Evolutionary conservation across 2,888 invertebrate species (phyloP).

Genomic region (Diploptera punctata): DNA sequence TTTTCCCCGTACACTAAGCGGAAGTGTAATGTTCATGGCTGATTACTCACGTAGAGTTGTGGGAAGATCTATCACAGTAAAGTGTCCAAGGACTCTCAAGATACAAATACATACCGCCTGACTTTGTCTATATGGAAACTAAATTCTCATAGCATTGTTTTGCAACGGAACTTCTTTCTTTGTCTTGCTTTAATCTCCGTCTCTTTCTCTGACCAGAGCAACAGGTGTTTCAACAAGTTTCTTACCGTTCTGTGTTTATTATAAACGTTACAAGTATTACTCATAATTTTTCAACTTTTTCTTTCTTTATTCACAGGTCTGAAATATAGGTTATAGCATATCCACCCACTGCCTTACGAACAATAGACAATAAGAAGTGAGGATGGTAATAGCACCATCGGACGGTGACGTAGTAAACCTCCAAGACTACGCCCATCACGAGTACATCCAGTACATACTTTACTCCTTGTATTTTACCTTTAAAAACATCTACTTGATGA

Average conservation of each 20-base stretch:
- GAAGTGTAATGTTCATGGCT: conserved; percentile 1
- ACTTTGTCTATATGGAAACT: neutral
- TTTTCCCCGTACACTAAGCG: neutral
- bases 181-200: too few species aligned
- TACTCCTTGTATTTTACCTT: neutral
- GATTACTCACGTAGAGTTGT: neutral
- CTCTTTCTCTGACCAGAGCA: too few species aligned
- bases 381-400: neutral
- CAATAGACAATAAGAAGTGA: neutral
- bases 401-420: neutral
- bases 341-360: conserved; percentile 1
- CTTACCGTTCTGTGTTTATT: neutral
- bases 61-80: neutral
- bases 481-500: too few species aligned
- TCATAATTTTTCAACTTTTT: neutral
- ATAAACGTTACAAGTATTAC: neutral
- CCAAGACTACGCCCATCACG: neutral
- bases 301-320: neutral
- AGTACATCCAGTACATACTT: neutral
- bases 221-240: neutral
- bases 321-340: neutral
- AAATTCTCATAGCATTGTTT: neutral
- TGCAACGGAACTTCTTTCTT: too few species aligned
- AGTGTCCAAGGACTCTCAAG: neutral
- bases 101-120: neutral